Base-by-base conservation (phyloP, 2,888 invertebrate genomes). In the Meteorus cinctellus region DNA sequence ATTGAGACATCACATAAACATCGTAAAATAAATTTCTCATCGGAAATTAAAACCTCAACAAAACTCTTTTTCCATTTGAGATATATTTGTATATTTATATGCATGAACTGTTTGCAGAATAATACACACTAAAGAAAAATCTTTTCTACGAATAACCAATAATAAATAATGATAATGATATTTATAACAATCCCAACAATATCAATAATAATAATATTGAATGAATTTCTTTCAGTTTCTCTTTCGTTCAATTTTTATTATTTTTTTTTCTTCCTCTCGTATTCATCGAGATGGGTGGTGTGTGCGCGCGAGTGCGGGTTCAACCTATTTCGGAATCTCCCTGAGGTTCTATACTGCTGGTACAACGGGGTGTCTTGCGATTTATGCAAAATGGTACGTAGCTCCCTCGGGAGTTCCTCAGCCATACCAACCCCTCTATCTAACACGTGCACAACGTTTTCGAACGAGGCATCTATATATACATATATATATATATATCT, bases 381-480 rank as follows among this genome's bases (percentile, higher is more conserved):
- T 88, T 89, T 89, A 89, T 89, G 88, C 89, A 89, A 89, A 89
- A 88, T 88, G 87, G 85, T 85, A 87, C 86, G 87, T 82, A 85
- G 84, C 86, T 88, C 88, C 87, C 88, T 63, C 62, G 86, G 86
- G 89, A 87, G 84, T 82, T 84, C 80, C 84, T 84, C 79, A 77
- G 75, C 75, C 68, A 76, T 69, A 71, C 78, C 75, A 80, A 74
- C 75, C 80, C 84, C 65, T 86, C 84, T 78, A 84, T 84, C 84
- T 81, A 84, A 86, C 88, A 86, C 87, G 87, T 86, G 87, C 85
- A 83, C 79, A 74, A 76, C 73, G 66, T 71, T 71, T 72, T 29
- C 59, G 68, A 75, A 70, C 41, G 55, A 63, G 70, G 51, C 60
- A 19, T 55, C 19, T 55, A 55, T 19, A 24, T 6, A 19, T 55